A percentile compares a stretch with the other conserved stretches of the same genome.
Evolutionary conservation across 2,113 vertebrate species (phyloP).

Genomic region (Bubo blakistoni): DNA sequence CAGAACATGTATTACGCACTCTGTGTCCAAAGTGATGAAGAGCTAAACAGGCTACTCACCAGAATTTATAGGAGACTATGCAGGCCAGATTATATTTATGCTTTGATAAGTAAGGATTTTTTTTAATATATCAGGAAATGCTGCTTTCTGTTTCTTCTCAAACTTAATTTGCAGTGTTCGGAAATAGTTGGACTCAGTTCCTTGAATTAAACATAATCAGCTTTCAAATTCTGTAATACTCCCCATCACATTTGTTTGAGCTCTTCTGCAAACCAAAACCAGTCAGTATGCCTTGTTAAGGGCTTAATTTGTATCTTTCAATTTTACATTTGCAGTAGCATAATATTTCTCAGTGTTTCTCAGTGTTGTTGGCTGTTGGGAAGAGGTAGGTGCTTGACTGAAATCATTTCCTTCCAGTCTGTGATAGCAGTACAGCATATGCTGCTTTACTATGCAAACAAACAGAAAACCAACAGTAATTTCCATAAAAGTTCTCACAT

Average conservation of each 20-base stretch:
- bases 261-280: background rate
- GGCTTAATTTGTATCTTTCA: background rate
- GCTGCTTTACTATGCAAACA: background rate
- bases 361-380: background rate
- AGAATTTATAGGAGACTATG: background rate
- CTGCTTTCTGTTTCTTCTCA: background rate
- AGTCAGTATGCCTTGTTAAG: background rate
- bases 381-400: background rate
- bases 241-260: background rate
- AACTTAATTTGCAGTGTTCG: background rate
- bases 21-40: background rate
- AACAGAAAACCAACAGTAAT: background rate
- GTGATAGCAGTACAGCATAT: background rate
- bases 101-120: background rate
- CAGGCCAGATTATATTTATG: background rate
- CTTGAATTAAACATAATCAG: background rate
- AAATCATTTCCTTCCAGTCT: background rate
- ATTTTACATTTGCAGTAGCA: background rate
- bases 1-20: accelerated
- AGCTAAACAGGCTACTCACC: background rate
- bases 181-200: background rate
- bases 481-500: background rate
- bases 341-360: background rate
- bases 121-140: background rate
- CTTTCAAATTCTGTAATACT: background rate